Conservation (phyloP, 2,888 invertebrate species). For the Homarus gammarus region DNA sequence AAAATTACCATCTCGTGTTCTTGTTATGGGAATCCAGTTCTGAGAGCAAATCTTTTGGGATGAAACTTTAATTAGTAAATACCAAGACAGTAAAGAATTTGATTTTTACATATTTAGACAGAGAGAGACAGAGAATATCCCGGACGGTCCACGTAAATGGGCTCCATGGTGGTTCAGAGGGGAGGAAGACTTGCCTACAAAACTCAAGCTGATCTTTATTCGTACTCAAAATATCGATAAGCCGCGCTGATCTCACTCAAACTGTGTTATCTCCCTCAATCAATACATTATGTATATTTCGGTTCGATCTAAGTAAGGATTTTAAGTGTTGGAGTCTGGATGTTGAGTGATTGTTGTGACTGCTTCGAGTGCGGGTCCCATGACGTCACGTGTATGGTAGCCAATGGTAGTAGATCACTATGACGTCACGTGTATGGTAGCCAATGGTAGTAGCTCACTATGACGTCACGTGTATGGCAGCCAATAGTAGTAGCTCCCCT, state of each 20-base stretch:
- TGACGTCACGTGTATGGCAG: too few species aligned
- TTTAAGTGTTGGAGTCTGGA: too few species aligned
- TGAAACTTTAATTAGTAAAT: slow-evolving; percentile 17
- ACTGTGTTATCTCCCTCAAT: not conserved
- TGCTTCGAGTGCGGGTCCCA: too few species aligned
- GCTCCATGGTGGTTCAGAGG: not conserved
- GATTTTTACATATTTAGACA: not conserved
- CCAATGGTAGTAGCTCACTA: too few species aligned
- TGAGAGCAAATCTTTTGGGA: not conserved
- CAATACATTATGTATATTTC: too few species aligned
- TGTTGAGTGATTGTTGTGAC: too few species aligned
- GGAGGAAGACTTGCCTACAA: too few species aligned
- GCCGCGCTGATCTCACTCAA: not conserved
- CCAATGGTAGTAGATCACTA: too few species aligned
- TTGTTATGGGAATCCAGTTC: slow-evolving; percentile 13
- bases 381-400: too few species aligned
- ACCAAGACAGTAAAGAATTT: not conserved
- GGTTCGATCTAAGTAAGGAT: too few species aligned
- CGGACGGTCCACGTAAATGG: not conserved
- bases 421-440: too few species aligned
- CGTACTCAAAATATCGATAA: not conserved
- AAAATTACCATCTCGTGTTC: slow-evolving; percentile 9
- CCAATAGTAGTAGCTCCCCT: too few species aligned
- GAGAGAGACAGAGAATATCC: not conserved
- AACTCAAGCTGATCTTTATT: not conserved